Percentiles rank a stretch among this genome's conserved stretches.
Evolutionary conservation across 2,888 invertebrate species (phyloP).

Genomic region (Sinotaia quadrata): DNA sequence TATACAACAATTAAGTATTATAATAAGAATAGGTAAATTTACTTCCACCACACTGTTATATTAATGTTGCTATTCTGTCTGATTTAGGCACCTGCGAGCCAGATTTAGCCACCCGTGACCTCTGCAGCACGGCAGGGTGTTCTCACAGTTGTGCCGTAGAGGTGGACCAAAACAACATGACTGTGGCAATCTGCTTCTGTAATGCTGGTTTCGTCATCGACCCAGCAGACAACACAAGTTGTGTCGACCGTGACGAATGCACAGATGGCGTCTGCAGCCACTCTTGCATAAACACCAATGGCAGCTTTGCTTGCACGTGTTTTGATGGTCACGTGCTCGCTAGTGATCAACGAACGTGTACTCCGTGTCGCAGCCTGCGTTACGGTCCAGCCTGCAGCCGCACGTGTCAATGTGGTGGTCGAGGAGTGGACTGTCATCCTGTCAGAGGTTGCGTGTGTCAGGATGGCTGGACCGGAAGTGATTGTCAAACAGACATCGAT

Average conservation of each 20-base stretch:
- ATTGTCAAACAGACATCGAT: slow-evolving; percentile 55
- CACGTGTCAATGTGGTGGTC: slow-evolving; percentile 31
- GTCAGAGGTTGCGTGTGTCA: slow-evolving; percentile 54
- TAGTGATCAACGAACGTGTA: slow-evolving; percentile 12
- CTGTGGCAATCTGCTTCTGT: slow-evolving; percentile 3
- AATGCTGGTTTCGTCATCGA: neutral
- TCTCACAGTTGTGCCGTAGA: neutral
- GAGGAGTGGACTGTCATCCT: slow-evolving; percentile 25
- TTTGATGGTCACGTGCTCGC: slow-evolving; percentile 19
- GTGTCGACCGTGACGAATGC: slow-evolving; percentile 28
- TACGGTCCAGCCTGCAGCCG: slow-evolving; percentile 35
- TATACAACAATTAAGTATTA: too few species aligned
- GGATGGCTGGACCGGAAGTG: slow-evolving; percentile 53
- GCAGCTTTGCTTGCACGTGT: slow-evolving; percentile 26
- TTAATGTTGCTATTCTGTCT: too few species aligned
- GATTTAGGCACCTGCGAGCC: too few species aligned
- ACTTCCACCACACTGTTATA: too few species aligned
- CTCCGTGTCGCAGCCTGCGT: slow-evolving; percentile 1
- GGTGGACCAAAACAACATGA: neutral
- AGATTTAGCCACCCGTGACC: neutral
- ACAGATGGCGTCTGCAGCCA: slow-evolving; percentile 18
- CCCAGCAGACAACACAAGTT: neutral
- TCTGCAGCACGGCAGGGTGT: neutral
- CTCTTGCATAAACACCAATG: slow-evolving; percentile 20
- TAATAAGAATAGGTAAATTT: too few species aligned